Base-by-base conservation (phyloP, 2,797 vertebrate genomes). In the Ambastaia sidthimunki region DNA sequence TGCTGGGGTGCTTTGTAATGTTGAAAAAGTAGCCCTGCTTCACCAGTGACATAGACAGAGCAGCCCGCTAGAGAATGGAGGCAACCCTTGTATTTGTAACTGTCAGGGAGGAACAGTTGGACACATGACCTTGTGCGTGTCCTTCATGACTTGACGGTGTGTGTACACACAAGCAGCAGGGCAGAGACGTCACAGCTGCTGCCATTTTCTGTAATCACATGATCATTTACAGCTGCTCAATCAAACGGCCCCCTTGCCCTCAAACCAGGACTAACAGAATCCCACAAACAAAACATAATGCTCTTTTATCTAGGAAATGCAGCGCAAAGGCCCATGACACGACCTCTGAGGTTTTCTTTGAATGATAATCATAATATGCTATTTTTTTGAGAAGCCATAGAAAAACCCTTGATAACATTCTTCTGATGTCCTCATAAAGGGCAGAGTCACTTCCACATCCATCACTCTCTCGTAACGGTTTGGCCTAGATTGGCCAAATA, bases 71-170 rank as follows among this genome's bases (percentile, higher is more conserved):
- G 76, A 80, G 71, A 80, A 75, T 67, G 80, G 68, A 82, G 74
- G 71, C 77, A 83, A 80, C 84, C 65, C 65, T 83, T 80, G 82
- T 82, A 86, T 87, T 82, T 86, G 85, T 86, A 85, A 83, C 85
- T 84, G 85, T 89, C 84, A 87, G 75, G 73, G 78, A 37, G 68
- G 65, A 83, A 85, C 84, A 86, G 82, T 84, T 83, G 83, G 83
- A 85, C 79, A 80, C 55, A 80, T 84, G 85, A 86, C 88, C 85
- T 88, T 88, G 83, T 44, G 70, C 16, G 28, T 12, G 80, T 87
- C 88, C 88, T 87, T 85, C 79, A 81, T 66, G 74, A 78, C 68
- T 86, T 81, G 84, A 84, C 78, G 72, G 80, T 31, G 60, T 86
- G 80, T 87, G 80, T 84, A 84, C 76, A 79, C 81, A 80, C 70